Evolutionary conservation across 1,140 invertebrate genomes (phyloP).

Genomic region (Drosophila santomea): DNA sequence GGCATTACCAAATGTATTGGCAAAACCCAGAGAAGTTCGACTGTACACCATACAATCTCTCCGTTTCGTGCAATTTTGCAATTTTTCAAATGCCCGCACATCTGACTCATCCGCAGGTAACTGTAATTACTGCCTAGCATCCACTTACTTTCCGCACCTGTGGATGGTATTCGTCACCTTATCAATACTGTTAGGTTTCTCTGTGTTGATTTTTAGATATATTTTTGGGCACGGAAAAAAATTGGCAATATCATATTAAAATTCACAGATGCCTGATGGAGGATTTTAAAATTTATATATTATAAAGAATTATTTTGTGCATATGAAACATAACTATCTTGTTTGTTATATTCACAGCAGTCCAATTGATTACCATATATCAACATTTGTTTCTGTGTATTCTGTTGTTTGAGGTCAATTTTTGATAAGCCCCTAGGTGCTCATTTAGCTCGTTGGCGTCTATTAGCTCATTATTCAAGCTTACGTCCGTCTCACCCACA

Average conservation of each 20-base stretch:
- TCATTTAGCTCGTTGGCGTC: constrained; percentile 32
- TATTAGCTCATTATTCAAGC: constrained; percentile 53
- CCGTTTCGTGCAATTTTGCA: constrained; percentile 45
- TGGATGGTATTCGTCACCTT: constrained; percentile 44
- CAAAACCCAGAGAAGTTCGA: not conserved
- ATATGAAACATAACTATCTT: no score
- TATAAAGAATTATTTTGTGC: no score
- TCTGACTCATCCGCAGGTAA: constrained; percentile 33
- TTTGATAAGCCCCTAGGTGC: constrained; percentile 39
- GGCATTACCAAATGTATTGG: not conserved
- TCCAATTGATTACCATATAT: not conserved
- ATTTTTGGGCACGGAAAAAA: not conserved
- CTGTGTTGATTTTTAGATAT: not conserved
- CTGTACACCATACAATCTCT: constrained; percentile 19
- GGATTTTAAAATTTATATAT: no score
- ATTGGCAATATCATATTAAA: not conserved
- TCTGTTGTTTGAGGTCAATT: constrained; percentile 12
- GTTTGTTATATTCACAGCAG: not conserved
- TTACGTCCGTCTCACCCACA: constrained; percentile 36
- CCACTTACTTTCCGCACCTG: constrained; percentile 30
- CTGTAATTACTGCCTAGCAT: constrained; percentile 25
- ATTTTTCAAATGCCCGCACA: constrained; percentile 39
- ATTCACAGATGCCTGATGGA: no score
- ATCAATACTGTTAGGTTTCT: constrained; percentile 17
- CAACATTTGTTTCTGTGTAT: not conserved